Evolutionary conservation across 2,113 vertebrate species (phyloP).

Genomic region (Ariopsis seemanni): DNA sequence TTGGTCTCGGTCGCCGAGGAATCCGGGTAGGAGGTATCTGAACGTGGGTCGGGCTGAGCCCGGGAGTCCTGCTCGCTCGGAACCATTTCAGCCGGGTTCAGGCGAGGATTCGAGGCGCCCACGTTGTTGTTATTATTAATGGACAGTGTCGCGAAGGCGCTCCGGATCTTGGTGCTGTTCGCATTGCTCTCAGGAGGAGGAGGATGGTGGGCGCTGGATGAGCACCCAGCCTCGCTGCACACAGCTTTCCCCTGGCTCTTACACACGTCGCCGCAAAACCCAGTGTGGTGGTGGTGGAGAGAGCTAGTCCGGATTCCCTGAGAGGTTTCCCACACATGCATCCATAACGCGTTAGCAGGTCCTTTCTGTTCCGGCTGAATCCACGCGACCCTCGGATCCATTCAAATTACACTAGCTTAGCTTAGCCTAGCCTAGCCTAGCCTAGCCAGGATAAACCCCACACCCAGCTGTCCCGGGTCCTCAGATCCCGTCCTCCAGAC

Average conservation of each 20-base stretch:
- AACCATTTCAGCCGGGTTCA: constrained; percentile 67
- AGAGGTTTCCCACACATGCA: constrained; percentile 97
- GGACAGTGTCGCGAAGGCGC: constrained; percentile 58
- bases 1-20: constrained; percentile 69
- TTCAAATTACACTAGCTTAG: constrained; percentile 73
- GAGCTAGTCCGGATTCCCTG: constrained; percentile 82
- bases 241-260: constrained; percentile 69
- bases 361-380: constrained; percentile 98
- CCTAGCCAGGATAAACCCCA: neutral
- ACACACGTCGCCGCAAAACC: constrained; percentile 76
- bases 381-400: constrained; percentile 99
- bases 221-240: constrained; percentile 42
- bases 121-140: constrained; percentile 54
- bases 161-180: constrained; percentile 55
- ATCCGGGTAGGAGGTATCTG: constrained; percentile 71
- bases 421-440: neutral
- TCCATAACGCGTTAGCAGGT: constrained; percentile 97
- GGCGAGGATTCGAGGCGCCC: neutral
- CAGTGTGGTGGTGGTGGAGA: constrained; percentile 74
- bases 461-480: neutral
- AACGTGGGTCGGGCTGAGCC: constrained; percentile 74
- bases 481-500: neutral
- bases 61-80: constrained; percentile 77
- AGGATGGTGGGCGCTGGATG: constrained; percentile 54
- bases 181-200: constrained; percentile 56